A percentile compares a stretch with the other conserved stretches of the same genome.
Conservation (phyloP, 2,113 vertebrate species). For the Pterocles burchelli region DNA sequence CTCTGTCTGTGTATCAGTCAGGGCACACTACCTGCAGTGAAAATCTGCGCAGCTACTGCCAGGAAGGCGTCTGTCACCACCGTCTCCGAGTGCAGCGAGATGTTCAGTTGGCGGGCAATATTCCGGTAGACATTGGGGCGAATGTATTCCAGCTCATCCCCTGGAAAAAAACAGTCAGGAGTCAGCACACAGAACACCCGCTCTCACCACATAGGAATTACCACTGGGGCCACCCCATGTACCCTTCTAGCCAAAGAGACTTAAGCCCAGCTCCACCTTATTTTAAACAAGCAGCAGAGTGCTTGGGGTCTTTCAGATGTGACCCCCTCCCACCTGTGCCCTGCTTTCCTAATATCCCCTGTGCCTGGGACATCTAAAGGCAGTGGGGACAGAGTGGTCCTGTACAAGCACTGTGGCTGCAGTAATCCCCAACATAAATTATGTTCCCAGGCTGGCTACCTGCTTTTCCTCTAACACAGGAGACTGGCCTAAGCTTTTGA, state of each 20-base stretch:
- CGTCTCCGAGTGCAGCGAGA: slow-evolving; percentile 86
- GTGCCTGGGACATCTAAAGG: not conserved
- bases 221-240: not conserved
- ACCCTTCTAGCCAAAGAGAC: not conserved
- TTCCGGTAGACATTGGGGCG: slow-evolving; percentile 92
- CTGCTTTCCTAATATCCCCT: not conserved
- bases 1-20: not conserved
- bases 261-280: not conserved
- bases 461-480: not conserved
- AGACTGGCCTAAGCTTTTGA: not conserved
- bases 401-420: not conserved
- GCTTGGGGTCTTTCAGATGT: not conserved
- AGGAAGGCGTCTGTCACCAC: slow-evolving; percentile 92
- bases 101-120: slow-evolving; percentile 90
- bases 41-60: slow-evolving; percentile 92
- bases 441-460: not conserved
- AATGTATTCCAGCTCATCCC: slow-evolving; percentile 94
- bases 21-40: slow-evolving; percentile 85
- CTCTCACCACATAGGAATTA: accelerated
- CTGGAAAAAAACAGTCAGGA: slow-evolving; percentile 68
- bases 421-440: not conserved
- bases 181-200: not conserved
- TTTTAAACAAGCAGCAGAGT: not conserved
- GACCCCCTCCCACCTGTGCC: not conserved
- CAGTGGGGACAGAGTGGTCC: not conserved